Evolutionary conservation across 2,888 invertebrate species (phyloP), one percentile per base, ranked within the genome.

Genomic region (Torymus aiolomorphi): DNA sequence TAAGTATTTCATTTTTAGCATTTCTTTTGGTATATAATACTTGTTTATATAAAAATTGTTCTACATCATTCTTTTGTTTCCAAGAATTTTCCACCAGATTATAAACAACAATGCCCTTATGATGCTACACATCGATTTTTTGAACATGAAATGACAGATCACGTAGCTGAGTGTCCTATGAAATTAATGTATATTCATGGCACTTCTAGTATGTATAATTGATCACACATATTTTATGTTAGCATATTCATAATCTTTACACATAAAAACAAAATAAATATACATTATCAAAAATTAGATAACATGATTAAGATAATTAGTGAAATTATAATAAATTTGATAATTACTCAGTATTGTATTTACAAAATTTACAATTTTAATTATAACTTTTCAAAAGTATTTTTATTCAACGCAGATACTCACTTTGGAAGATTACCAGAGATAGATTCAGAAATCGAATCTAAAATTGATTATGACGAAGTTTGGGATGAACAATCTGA

Each of bases 91-190:
- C 88, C 88, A 1, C 76, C 83, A 11, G 78, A 85, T 76, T 88
- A 88, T 66, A 88, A 86, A 80, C 77, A 85, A 16, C 85, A 86
- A 20, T 90, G 90, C 72, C 90, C 89, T 0, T 90, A 85, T 73
- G 87, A 90, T 81, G 89, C 88, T 2, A 88, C 88, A 0, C 90
- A 90, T 75, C 85, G 89, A 52, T 66, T 89, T 18, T 83, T 80
- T 59, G 83, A 85, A 66, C 49, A 61, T 8, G 88, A 90, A 63
- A 61, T 89, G n/a, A 51, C 78, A 2, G 82, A 87, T 3, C 90
- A 90, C 67, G 79, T 89, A 2, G 12, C 78, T 14, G 80, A 62
- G 0, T 90, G 89, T 49, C 85, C 86, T 0, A 84, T 83, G 62
- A 84, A 83, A 67, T 83, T 78, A n/a, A 24, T 84, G 0, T 74